These are phyloP conservation scores for Cottoperca gobio DNA, from an alignment of 2,797 vertebrate genomes.

Conservation along the genomic window DNA sequence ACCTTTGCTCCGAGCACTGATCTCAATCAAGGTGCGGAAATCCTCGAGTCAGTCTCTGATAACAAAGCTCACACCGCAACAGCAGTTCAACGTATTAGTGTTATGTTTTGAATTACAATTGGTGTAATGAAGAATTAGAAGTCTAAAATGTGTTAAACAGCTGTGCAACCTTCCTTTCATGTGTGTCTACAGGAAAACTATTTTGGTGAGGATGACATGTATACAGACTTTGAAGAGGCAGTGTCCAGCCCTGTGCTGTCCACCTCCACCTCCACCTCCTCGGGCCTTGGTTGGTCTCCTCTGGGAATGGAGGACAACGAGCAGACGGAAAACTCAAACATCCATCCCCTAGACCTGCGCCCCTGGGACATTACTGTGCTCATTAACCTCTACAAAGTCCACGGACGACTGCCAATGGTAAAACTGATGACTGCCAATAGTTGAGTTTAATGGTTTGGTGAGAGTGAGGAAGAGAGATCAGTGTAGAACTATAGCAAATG, in stretches of 20 bases:
- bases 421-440: conserved; percentile 59
- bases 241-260: conserved; percentile 94
- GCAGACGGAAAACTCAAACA: conserved; percentile 82
- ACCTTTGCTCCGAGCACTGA: conserved; percentile 91
- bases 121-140: neutral
- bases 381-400: conserved; percentile 97
- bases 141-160: neutral
- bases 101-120: neutral
- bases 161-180: neutral
- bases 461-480: neutral
- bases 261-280: conserved; percentile 90
- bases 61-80: too few relatives aligned
- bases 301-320: conserved; percentile 90
- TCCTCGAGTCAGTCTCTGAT: neutral
- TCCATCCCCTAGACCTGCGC: conserved; percentile 91
- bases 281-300: conserved; percentile 94
- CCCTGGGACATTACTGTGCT: conserved; percentile 99
- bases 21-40: conserved; percentile 92
- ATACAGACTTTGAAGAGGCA: conserved; percentile 96
- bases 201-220: conserved; percentile 99
- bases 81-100: neutral
- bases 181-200: conserved; percentile 92
- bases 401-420: conserved; percentile 96
- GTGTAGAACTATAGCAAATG: neutral
- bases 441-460: neutral